Evolutionary conservation across 64 coral and sea anemone genomes (phyloP), one percentile per base, ranked within the genome.

Genomic region (Actinia tenebrosa): DNA sequence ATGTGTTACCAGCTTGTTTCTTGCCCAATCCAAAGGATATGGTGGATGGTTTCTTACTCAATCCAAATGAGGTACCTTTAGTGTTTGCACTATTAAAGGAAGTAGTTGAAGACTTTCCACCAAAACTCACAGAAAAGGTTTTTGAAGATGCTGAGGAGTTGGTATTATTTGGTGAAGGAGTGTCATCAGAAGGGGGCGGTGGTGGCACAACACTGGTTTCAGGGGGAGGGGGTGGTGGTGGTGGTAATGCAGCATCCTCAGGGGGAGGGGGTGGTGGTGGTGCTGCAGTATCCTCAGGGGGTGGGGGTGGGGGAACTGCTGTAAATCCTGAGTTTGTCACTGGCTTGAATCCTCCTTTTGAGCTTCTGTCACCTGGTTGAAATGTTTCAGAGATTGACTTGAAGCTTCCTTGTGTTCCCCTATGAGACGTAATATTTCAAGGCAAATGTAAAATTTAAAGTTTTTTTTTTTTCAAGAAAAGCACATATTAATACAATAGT

Each of bases 341-440:
- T 63, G 94, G 94, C 77, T 96, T 96, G 89, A 96, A 96, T 44
- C 91, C 94, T 79, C 91, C 91, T 88, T 92, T 92, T 79, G 91
- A 81, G 18, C 44, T 75, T 20, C 18, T 37, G 17, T 81, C 79
- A 3, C 69, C 42, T 75, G n/a, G 26, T 75, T 75, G 69, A 5
- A 30, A 75, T 75, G 69, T 75, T 42, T 81, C 79, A 22, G 79
- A 22, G 5, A 81, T 53, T 81, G 50, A 50, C 22, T 81, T 81
- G 79, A 81, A 81, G 2, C 17, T n/a, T 22, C 79, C 79, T 16
- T 81, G 79, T 50, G 50, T 7, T 20, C 50, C 45, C 8, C 79
- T 45, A 53, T 19, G 23, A 20, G 19, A 81, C 3, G 46, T 4
- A 81, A 50, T 50, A 5, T 50, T 50, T 50, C 4, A 50, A 50